Evolutionary conservation across 53 echinoderm and acorn worm genomes (phyloP).

Genomic region (Stichopus horrens): DNA sequence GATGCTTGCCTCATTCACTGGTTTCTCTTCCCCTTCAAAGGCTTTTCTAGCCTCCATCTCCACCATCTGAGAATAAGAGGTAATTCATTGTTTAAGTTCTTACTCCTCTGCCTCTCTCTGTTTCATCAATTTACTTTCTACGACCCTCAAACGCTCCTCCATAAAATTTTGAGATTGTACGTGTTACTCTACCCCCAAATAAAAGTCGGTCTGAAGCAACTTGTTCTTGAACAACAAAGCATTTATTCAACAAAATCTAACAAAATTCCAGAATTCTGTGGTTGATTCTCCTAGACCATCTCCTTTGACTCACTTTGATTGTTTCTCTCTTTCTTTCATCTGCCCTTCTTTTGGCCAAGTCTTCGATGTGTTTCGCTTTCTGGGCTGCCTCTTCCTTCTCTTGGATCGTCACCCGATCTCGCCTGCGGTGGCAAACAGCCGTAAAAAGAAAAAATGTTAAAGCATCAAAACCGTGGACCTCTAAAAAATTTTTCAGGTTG

Average conservation of each 20-base stretch:
- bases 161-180: too few relatives aligned
- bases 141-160: too few relatives aligned
- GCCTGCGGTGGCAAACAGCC: slow-evolving; percentile 45
- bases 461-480: too few relatives aligned
- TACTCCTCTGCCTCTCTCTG: too few relatives aligned
- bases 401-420: slow-evolving; percentile 90
- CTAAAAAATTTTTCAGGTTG: too few relatives aligned
- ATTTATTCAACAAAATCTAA: neutral
- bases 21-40: slow-evolving; percentile 60
- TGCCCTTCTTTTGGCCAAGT: slow-evolving; percentile 62
- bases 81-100: neutral
- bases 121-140: too few relatives aligned
- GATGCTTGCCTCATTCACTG: slow-evolving; percentile 62
- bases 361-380: slow-evolving; percentile 73
- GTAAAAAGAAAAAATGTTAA: too few relatives aligned
- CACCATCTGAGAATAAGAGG: slow-evolving; percentile 59
- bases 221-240: neutral
- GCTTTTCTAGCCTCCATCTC: slow-evolving; percentile 72
- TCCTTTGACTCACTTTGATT: slow-evolving; percentile 61
- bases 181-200: neutral
- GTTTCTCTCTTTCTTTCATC: slow-evolving; percentile 83
- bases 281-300: neutral
- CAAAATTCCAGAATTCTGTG: neutral
- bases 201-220: neutral
- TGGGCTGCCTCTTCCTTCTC: slow-evolving; percentile 78